Percentiles rank a stretch among this genome's conserved stretches.
Conservation (phyloP, 2,888 invertebrate species). For the Machimus atricapillus region DNA sequence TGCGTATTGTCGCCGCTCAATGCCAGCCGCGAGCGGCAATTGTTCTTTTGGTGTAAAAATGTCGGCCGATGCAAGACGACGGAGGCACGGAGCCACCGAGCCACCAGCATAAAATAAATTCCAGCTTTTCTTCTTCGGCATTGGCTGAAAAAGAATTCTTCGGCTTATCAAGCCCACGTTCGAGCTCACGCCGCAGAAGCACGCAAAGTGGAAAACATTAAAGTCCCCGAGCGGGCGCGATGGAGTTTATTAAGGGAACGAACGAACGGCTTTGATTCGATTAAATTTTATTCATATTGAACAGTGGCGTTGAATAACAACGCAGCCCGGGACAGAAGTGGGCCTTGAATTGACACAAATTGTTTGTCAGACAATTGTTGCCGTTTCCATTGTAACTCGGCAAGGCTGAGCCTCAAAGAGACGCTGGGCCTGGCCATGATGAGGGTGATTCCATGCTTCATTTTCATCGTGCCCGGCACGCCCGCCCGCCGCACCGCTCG, state of each 20-base stretch:
- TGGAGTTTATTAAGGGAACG: slow-evolving; percentile 22
- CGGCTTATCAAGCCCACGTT: neutral
- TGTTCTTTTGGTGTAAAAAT: neutral
- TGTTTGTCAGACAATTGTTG: slow-evolving; percentile 37
- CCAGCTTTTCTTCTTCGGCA: neutral
- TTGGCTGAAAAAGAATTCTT: neutral
- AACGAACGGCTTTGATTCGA: slow-evolving; percentile 22
- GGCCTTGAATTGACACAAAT: slow-evolving; percentile 38
- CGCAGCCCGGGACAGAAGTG: slow-evolving; percentile 10
- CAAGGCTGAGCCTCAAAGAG: neutral
- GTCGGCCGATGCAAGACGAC: neutral
- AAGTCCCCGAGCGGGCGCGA: neutral
- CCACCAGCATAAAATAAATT: neutral
- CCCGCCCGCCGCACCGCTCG: neutral
- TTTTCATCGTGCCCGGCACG: neutral
- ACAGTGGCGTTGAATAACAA: neutral
- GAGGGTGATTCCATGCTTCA: slow-evolving; percentile 18
- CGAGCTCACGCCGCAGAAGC: neutral
- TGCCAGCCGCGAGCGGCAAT: neutral
- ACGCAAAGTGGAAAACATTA: neutral
- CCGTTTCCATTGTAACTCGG: slow-evolving; percentile 8
- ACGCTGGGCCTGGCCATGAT: neutral
- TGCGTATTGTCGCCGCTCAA: neutral
- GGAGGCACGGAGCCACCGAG: neutral
- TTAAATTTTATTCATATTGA: slow-evolving; percentile 36